Percentiles rank a stretch among this genome's conserved stretches.
Evolutionary conservation across 2,113 vertebrate genomes (phyloP).

Genomic region (Eublepharis macularius): DNA sequence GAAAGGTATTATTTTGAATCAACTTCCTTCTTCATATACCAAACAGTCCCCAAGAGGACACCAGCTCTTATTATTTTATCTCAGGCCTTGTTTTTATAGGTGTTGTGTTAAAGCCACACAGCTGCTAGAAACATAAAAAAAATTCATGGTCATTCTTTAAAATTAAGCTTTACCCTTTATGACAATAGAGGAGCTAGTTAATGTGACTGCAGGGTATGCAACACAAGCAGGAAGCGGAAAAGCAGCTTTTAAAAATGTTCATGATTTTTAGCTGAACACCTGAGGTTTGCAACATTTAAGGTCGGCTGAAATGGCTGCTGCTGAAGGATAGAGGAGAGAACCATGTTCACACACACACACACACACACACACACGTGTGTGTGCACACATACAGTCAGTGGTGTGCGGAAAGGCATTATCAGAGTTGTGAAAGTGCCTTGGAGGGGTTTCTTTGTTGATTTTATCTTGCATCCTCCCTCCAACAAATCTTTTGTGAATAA

Average conservation of each 20-base stretch:
- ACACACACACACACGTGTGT: too few species aligned
- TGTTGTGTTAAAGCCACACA: conserved; percentile 3
- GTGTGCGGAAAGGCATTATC: background rate
- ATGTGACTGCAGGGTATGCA: background rate
- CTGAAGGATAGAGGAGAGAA: background rate
- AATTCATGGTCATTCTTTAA: background rate
- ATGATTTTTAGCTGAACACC: background rate
- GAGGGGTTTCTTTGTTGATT: background rate
- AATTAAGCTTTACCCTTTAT: conserved; percentile 1
- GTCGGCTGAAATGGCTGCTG: background rate
- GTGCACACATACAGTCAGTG: too few species aligned
- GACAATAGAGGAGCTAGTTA: background rate
- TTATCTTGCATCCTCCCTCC: background rate
- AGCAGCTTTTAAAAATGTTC: background rate
- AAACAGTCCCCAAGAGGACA: conserved; percentile 3
- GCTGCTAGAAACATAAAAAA: conserved; percentile 2
- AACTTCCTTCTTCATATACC: background rate
- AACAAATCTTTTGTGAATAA: background rate
- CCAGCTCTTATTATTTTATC: conserved; percentile 4
- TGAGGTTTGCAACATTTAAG: background rate
- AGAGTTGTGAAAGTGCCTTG: background rate
- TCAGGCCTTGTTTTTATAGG: conserved; percentile 12
- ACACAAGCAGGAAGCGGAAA: background rate
- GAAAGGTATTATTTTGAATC: background rate
- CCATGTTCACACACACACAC: too few species aligned